Conservation (phyloP, 2,113 vertebrate genomes). For the Brachionichthys hirsutus region DNA sequence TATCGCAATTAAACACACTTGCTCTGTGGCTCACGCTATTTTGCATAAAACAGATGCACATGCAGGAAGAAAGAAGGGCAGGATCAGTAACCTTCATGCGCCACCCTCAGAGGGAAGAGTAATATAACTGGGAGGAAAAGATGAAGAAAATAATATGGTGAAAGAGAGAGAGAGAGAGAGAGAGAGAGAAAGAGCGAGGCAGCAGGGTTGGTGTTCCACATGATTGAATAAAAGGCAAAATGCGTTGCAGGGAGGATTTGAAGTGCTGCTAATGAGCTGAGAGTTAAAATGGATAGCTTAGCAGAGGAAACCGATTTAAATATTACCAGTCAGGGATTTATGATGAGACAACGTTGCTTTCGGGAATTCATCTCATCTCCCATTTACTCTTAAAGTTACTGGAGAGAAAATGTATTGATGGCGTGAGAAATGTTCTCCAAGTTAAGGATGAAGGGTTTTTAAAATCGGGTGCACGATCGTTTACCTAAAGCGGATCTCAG, state of each 20-base stretch:
- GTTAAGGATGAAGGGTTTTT: constrained; percentile 26
- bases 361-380: constrained; percentile 35
- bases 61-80: constrained; percentile 40
- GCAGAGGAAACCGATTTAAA: constrained; percentile 55
- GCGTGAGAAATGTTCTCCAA: constrained; percentile 18
- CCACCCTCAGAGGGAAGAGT: constrained; percentile 17
- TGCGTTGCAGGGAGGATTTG: constrained; percentile 49
- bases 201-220: constrained; percentile 38
- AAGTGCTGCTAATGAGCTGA: constrained; percentile 66
- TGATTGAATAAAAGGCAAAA: constrained; percentile 59
- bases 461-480: constrained; percentile 21
- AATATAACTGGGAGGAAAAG: background rate
- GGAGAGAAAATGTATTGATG: constrained; percentile 18
- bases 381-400: constrained; percentile 25
- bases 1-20: constrained; percentile 30
- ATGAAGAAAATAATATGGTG: background rate
- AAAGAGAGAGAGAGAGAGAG: constrained; percentile 3
- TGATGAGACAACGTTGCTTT: constrained; percentile 20
- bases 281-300: constrained; percentile 54
- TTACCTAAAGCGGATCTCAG: constrained; percentile 13
- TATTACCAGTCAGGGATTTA: constrained; percentile 41
- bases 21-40: constrained; percentile 15
- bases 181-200: constrained; percentile 3
- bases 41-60: constrained; percentile 45
- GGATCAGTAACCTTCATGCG: constrained; percentile 43